These are phyloP conservation scores for Borostomias antarcticus DNA, from an alignment of 2,797 vertebrate species.

Conservation along the genomic window DNA sequence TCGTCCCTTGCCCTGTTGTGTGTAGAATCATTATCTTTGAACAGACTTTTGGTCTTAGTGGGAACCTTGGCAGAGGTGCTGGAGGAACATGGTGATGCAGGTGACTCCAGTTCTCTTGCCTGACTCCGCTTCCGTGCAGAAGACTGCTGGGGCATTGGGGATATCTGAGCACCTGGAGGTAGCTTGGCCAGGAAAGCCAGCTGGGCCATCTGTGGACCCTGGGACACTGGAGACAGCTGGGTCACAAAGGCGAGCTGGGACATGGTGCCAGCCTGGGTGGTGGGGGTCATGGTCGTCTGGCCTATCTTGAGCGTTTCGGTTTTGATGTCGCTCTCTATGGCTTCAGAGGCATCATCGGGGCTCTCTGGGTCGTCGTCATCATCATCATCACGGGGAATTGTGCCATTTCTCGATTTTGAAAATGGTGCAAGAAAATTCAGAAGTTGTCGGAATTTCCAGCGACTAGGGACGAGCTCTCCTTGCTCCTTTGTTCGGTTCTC, in stretches of 20 bases:
- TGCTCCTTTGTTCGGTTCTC: conserved; percentile 68
- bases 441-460: conserved; percentile 69
- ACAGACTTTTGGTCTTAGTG: conserved; percentile 47
- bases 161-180: conserved; percentile 38
- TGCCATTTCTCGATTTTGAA: conserved; percentile 59
- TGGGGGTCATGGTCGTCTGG: conserved; percentile 16
- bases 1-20: conserved; percentile 60
- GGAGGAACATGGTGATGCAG: conserved; percentile 31
- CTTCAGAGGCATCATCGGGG: conserved; percentile 43
- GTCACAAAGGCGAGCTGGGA: conserved; percentile 42
- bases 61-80: not conserved
- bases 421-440: conserved; percentile 72
- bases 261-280: conserved; percentile 47
- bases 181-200: conserved; percentile 49
- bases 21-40: conserved; percentile 51
- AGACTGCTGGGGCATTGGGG: conserved; percentile 28
- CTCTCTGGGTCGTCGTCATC: conserved; percentile 51
- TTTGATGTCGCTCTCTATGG: conserved; percentile 38
- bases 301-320: conserved; percentile 38
- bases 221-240: conserved; percentile 44
- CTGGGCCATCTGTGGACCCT: conserved; percentile 40
- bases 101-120: conserved; percentile 14
- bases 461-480: conserved; percentile 60
- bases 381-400: conserved; percentile 45
- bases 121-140: conserved; percentile 50